phyloP scores from a whole-genome alignment of 2,113 vertebrate species.

The Plectropomus leopardus region DNA sequence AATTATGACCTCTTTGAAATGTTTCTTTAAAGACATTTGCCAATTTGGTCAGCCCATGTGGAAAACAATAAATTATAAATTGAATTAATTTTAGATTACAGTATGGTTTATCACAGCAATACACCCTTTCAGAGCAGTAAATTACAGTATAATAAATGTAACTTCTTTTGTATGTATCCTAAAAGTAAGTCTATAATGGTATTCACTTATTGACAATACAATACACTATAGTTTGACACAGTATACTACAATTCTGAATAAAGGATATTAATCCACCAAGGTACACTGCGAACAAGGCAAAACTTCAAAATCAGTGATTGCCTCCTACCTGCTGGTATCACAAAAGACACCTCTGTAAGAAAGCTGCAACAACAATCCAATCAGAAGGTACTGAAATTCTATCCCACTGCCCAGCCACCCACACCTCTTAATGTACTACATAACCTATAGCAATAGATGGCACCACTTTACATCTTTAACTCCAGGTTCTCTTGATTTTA shows the following conservation, averaged over 20 bases:
- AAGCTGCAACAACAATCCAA: slow-evolving; percentile 41
- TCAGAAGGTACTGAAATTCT: slow-evolving; percentile 17
- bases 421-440: not conserved
- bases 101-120: not conserved
- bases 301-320: slow-evolving; percentile 64
- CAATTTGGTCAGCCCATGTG: not conserved
- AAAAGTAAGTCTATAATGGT: not conserved
- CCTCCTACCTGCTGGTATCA: slow-evolving; percentile 79
- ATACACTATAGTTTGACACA: not conserved
- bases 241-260: not conserved
- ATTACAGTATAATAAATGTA: not conserved
- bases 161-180: not conserved
- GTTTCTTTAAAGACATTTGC: not conserved
- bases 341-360: slow-evolving; percentile 66
- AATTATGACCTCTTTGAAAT: not conserved
- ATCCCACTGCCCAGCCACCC: not conserved
- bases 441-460: slow-evolving; percentile 19
- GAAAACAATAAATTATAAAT: not conserved
- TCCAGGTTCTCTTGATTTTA: not conserved
- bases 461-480: not conserved
- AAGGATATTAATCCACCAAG: not conserved
- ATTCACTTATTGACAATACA: not conserved
- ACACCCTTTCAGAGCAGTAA: not conserved
- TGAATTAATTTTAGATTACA: not conserved
- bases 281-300: slow-evolving; percentile 79